Evolutionary conservation across 2,113 vertebrate genomes (phyloP).

Genomic region (Anhinga anhinga): DNA sequence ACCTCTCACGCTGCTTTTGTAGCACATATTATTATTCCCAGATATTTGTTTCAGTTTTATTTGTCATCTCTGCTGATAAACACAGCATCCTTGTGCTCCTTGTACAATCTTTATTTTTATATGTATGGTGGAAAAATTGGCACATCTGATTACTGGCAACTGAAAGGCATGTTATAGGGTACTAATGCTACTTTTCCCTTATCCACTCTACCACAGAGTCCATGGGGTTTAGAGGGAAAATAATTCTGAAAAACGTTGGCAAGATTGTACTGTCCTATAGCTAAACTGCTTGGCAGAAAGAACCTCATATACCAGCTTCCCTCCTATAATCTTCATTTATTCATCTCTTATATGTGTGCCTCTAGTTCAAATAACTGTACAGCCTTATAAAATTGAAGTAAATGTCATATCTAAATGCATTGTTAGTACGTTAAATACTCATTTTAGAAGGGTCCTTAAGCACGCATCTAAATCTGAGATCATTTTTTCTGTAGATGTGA

Average conservation of each 20-base stretch:
- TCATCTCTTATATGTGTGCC: not conserved
- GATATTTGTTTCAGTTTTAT: not conserved
- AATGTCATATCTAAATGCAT: slow-evolving; percentile 37
- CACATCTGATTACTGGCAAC: not conserved
- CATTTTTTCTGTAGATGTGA: not conserved
- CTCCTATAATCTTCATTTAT: slow-evolving; percentile 21
- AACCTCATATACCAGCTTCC: not conserved
- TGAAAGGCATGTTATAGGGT: not conserved
- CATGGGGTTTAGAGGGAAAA: not conserved
- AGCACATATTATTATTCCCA: not conserved
- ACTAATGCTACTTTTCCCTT: not conserved
- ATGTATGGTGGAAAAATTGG: not conserved
- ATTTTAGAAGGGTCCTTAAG: not conserved
- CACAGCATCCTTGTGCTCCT: not conserved
- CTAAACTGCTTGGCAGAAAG: not conserved
- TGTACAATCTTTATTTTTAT: not conserved
- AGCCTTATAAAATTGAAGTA: slow-evolving; percentile 18
- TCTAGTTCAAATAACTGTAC: not conserved
- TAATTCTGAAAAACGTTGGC: not conserved
- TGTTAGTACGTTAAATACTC: not conserved
- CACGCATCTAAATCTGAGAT: not conserved
- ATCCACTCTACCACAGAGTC: not conserved
- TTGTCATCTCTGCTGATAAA: not conserved
- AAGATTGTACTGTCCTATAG: not conserved
- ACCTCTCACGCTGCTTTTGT: not conserved